phyloP scores from a whole-genome alignment of 92 coral and sea anemone species.

The Porites lobata region DNA sequence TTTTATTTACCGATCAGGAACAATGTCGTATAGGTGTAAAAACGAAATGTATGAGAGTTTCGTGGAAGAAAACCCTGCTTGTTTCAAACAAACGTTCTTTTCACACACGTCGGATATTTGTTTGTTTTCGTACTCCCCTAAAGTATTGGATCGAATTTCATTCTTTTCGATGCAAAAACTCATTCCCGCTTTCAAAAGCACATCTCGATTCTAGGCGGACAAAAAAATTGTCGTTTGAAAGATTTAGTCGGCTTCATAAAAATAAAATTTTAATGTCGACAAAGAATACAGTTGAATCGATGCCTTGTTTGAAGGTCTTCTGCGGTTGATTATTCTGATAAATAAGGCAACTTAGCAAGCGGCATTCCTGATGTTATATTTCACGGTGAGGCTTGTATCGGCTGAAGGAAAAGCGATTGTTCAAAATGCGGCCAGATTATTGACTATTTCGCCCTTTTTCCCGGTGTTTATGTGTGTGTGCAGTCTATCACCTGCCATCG shows the following conservation, averaged over 20 bases:
- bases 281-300: conserved; percentile 35
- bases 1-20: background rate
- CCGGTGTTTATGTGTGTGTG: conserved; percentile 4
- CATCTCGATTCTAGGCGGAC: background rate
- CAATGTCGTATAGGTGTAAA: background rate
- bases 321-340: conserved; percentile 38
- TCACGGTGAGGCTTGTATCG: background rate
- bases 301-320: conserved; percentile 6
- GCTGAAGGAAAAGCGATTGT: background rate
- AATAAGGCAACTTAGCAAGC: background rate
- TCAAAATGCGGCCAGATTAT: background rate
- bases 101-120: background rate
- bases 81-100: background rate
- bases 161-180: background rate
- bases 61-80: background rate
- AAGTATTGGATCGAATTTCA: conserved; percentile 6
- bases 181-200: background rate
- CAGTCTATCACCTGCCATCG: conserved; percentile 36
- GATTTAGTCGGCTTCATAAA: background rate
- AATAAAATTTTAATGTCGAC: conserved; percentile 30
- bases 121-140: conserved; percentile 4
- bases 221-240: conserved; percentile 8
- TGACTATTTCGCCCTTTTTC: background rate
- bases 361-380: conserved; percentile 20
- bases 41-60: background rate